Conservation (phyloP, 2,888 invertebrate species). For the Xestoiulus laeticollis region DNA sequence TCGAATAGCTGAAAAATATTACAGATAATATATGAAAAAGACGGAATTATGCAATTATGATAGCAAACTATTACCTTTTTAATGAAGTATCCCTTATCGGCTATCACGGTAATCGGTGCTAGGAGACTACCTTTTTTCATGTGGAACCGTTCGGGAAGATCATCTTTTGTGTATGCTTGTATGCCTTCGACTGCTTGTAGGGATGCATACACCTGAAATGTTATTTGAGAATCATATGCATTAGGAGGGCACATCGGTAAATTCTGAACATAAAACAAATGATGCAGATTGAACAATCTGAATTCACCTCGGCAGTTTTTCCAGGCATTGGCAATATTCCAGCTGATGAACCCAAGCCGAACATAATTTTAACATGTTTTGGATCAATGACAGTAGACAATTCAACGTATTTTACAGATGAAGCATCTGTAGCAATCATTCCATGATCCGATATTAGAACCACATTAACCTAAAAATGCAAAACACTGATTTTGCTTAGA, state of each 20-base stretch:
- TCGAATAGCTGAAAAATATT: background rate
- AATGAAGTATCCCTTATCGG: conserved; percentile 61
- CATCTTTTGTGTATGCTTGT: conserved; percentile 60
- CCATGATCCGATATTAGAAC: conserved; percentile 59
- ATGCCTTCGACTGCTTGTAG: background rate
- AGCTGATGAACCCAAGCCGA: conserved; percentile 60
- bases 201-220: background rate
- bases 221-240: background rate
- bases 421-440: conserved; percentile 61
- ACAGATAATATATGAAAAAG: background rate
- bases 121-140: conserved; percentile 63
- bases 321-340: conserved; percentile 60
- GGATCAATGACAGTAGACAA: conserved; percentile 60
- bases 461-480: conserved; percentile 47
- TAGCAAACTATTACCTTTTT: conserved; percentile 19
- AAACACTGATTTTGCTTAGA: background rate
- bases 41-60: background rate
- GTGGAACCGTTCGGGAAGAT: conserved; percentile 62
- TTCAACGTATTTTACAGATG: conserved; percentile 58
- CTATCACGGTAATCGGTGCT: conserved; percentile 61
- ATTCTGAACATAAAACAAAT: too few relatives aligned
- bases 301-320: conserved; percentile 55
- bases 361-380: conserved; percentile 58
- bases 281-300: too few relatives aligned
- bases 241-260: too few relatives aligned